phyloP scores from a whole-genome alignment of 2,888 invertebrate species.

The Erpobdella octoculata region DNA sequence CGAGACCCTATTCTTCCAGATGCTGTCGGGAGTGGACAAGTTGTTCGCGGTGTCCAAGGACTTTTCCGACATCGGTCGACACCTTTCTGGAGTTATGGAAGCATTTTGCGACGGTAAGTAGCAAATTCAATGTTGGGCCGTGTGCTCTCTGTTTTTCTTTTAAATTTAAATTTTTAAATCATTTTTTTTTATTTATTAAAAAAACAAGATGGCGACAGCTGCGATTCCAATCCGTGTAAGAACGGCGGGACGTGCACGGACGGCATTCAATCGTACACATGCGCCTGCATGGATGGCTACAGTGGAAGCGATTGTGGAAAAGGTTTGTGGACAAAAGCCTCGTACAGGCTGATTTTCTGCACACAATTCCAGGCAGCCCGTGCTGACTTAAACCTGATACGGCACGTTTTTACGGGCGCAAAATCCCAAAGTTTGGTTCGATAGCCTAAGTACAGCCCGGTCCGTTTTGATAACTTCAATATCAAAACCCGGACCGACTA shows the following conservation, averaged over 20 bases:
- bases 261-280: conserved; percentile 27
- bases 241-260: conserved; percentile 33
- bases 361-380: too few species aligned
- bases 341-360: too few species aligned
- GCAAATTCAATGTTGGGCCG: background rate
- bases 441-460: too few species aligned
- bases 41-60: conserved; percentile 11
- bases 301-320: conserved; percentile 31
- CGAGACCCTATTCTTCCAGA: conserved; percentile 13
- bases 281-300: conserved; percentile 29
- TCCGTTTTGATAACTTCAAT: too few species aligned
- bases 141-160: too few species aligned
- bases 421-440: too few species aligned
- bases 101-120: conserved; percentile 27
- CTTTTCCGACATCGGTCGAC: conserved; percentile 28
- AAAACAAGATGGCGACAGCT: conserved; percentile 34
- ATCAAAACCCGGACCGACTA: too few species aligned
- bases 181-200: background rate
- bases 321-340: too few species aligned
- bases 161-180: background rate
- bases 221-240: conserved; percentile 40
- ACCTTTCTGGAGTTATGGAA: conserved; percentile 6
- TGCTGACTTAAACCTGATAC: too few species aligned
- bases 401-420: too few species aligned
- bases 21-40: conserved; percentile 27